Conservation (phyloP, 2,113 vertebrate species). For the Paramisgurnus dabryanus region DNA sequence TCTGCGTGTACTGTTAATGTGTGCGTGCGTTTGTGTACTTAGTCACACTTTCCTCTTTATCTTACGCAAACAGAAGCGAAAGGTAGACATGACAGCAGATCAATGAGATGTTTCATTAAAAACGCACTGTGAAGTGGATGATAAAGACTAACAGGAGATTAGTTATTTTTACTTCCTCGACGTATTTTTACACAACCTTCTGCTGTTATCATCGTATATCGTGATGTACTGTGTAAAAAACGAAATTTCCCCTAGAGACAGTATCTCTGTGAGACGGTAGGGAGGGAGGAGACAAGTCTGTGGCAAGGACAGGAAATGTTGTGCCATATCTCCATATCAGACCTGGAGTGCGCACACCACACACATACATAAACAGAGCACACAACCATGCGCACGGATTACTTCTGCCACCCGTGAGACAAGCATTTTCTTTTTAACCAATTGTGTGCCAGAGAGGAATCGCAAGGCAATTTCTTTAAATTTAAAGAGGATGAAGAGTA, state of each 20-base stretch:
- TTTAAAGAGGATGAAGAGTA: conserved; percentile 72
- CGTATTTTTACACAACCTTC: conserved; percentile 16
- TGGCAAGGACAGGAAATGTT: conserved; percentile 48
- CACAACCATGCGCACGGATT: conserved; percentile 17
- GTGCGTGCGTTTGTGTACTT: conserved; percentile 16
- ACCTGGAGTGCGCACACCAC: conserved; percentile 21
- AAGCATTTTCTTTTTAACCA: conserved; percentile 6
- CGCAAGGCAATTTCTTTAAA: conserved; percentile 39
- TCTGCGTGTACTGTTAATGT: background rate
- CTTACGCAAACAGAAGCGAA: conserved; percentile 30
- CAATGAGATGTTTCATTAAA: conserved; percentile 10
- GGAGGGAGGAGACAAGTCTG: conserved; percentile 18
- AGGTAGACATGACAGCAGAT: conserved; percentile 1
- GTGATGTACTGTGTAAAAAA: background rate
- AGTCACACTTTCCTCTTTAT: conserved; percentile 17
- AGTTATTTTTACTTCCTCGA: conserved; percentile 2
- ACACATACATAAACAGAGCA: conserved; percentile 10
- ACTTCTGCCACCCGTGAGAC: conserved; percentile 10
- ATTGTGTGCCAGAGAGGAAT: conserved; percentile 19
- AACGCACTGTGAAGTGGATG: background rate
- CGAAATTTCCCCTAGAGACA: background rate
- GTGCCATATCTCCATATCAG: conserved; percentile 44
- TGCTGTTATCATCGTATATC: background rate
- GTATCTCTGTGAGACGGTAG: background rate
- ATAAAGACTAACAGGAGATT: background rate